Evolutionary conservation across 2,888 invertebrate genomes (phyloP), one percentile per base, ranked within the genome.

Genomic region (Ceramica pisi): DNA sequence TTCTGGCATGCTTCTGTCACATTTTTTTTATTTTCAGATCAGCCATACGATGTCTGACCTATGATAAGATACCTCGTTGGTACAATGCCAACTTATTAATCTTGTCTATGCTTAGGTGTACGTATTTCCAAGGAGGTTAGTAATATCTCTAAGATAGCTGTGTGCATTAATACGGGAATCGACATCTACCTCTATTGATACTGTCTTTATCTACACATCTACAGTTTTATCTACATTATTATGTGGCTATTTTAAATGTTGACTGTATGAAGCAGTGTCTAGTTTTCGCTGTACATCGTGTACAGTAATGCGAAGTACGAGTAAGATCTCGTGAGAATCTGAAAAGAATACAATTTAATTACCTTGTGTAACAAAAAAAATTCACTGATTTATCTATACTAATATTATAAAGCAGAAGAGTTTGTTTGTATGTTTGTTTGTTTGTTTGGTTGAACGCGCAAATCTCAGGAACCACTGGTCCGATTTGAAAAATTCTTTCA

Each of bases 221-320:
- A 79, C 67, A 72, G 46, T 46, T 68, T 66, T 78, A 80, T 82
- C 73, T 80, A 80, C 41, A 56, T 56, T 68, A 66, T 62, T 68
- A 66, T 62, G 63, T 56, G 63, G 31, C 69, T 78, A 82, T 67
- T 70, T 62, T 53, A 78, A 65, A 67, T 67, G 57, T 56, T 65
- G 62, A 41, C 65, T 62, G 60, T 62, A 51, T 19, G 56, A 61
- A 21, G 62, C 35, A 21, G 26, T 56, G 56, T 51, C 48, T 88
- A 93, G 68, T 89, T 89, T 61, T 94, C 90, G 55, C 88, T 94
- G 81, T 94, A 95, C 93, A 96, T 95, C n/a, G 95, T 95, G 84
- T 95, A 95, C 44, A 96, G 88, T 59, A 96, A 90, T 46, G 96
- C 92, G 78, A 95, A 96, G 80, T 95, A 95, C 2, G 96, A 96